phyloP scores from a whole-genome alignment of 1,140 invertebrate species.

The Stegodyphus mimosarum region DNA sequence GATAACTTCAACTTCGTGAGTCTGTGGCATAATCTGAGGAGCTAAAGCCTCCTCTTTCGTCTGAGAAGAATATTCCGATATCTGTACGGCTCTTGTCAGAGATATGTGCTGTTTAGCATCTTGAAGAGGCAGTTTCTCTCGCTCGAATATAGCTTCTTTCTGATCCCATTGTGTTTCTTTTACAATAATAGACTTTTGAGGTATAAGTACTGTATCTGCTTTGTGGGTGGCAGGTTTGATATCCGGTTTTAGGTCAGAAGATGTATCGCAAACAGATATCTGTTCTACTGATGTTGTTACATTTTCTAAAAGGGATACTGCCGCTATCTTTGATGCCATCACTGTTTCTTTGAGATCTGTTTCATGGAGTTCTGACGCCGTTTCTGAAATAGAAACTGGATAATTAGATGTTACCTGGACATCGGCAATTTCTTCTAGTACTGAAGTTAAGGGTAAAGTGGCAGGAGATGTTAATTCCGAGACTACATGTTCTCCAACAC shows the following conservation, averaged over 20 bases:
- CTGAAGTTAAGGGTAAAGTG: neutral
- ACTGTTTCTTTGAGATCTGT: slow-evolving; percentile 14
- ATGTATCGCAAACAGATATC: slow-evolving; percentile 42
- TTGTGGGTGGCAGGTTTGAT: slow-evolving; percentile 36
- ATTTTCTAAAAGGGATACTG: slow-evolving; percentile 26
- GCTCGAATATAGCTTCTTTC: slow-evolving; percentile 71
- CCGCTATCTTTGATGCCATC: slow-evolving; percentile 42
- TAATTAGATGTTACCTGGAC: slow-evolving; percentile 53
- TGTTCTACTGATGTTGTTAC: slow-evolving; percentile 44
- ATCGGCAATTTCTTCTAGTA: slow-evolving; percentile 39
- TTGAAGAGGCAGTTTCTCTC: slow-evolving; percentile 65
- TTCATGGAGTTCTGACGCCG: slow-evolving; percentile 57
- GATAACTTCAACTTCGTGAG: slow-evolving; percentile 28
- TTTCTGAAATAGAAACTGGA: slow-evolving; percentile 63
- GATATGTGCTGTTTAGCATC: slow-evolving; percentile 68
- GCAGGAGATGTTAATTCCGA: slow-evolving; percentile 29
- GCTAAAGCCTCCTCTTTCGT: slow-evolving; percentile 69
- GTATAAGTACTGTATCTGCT: slow-evolving; percentile 32
- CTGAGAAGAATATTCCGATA: slow-evolving; percentile 58
- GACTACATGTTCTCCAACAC: slow-evolving; percentile 12
- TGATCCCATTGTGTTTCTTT: slow-evolving; percentile 71
- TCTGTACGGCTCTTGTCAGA: slow-evolving; percentile 63
- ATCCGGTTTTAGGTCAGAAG: slow-evolving; percentile 51
- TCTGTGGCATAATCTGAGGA: slow-evolving; percentile 68
- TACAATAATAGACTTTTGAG: slow-evolving; percentile 48